Conservation (phyloP, 2,797 vertebrate genomes). For the Platalea minor region DNA sequence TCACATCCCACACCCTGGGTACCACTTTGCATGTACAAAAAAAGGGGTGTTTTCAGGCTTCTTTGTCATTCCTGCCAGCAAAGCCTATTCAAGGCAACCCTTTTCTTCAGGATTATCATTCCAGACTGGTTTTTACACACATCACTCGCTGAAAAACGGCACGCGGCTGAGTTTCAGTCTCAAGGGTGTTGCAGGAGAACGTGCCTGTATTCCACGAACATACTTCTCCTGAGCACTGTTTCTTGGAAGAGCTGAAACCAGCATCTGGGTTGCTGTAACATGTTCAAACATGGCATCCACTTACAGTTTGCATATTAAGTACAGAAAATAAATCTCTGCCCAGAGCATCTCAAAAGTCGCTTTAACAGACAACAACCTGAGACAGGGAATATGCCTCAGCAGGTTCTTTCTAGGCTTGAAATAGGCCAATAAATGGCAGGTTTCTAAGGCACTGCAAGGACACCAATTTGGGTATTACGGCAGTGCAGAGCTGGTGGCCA, state of each 20-base stretch:
- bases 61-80: not conserved
- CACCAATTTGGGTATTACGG: slow-evolving; percentile 3
- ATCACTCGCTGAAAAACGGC: not conserved
- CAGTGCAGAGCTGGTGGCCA: not conserved
- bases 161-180: slow-evolving; percentile 43
- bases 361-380: not conserved
- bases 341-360: not conserved
- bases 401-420: not conserved
- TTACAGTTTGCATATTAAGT: slow-evolving; percentile 43
- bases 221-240: not conserved
- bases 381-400: not conserved
- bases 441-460: not conserved
- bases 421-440: not conserved
- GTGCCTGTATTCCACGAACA: not conserved
- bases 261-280: slow-evolving; percentile 11
- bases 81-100: not conserved
- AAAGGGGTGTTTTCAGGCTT: not conserved
- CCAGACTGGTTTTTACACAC: not conserved
- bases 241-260: slow-evolving; percentile 29
- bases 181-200: slow-evolving; percentile 40
- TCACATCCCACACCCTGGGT: not conserved
- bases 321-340: slow-evolving; percentile 8
- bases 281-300: slow-evolving; percentile 47
- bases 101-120: not conserved
- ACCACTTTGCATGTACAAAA: not conserved